A percentile compares a stretch with the other conserved stretches of the same genome.
Conservation (phyloP, 2,113 vertebrate genomes). For the Odocoileus virginianus region DNA sequence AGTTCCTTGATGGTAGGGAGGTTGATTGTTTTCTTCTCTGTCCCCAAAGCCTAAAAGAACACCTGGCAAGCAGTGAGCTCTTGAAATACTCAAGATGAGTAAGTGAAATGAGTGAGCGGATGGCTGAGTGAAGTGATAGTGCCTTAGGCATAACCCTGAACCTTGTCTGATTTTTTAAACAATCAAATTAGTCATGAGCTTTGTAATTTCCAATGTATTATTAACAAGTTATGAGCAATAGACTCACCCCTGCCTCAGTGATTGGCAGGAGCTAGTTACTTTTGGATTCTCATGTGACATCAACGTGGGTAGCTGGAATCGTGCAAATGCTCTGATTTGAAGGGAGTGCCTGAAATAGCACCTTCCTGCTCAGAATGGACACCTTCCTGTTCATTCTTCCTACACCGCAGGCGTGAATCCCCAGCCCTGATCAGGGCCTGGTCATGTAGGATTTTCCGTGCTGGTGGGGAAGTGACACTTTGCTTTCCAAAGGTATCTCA, state of each 20-base stretch:
- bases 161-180: background rate
- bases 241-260: background rate
- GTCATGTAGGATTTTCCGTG: background rate
- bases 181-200: background rate
- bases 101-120: background rate
- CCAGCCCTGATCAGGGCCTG: too few species aligned
- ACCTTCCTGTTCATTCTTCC: background rate
- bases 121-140: background rate
- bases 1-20: background rate
- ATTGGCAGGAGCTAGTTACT: background rate
- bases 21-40: background rate
- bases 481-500: background rate
- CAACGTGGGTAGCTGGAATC: background rate
- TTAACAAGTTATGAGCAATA: background rate
- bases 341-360: background rate
- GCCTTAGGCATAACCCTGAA: background rate
- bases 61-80: background rate
- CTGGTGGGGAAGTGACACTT: background rate
- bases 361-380: too few species aligned
- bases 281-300: background rate
- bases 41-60: background rate
- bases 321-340: background rate
- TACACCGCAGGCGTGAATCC: accelerated
- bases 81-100: background rate
- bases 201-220: background rate